Conservation (phyloP, 2,888 invertebrate genomes). For the Archips xylosteana region DNA sequence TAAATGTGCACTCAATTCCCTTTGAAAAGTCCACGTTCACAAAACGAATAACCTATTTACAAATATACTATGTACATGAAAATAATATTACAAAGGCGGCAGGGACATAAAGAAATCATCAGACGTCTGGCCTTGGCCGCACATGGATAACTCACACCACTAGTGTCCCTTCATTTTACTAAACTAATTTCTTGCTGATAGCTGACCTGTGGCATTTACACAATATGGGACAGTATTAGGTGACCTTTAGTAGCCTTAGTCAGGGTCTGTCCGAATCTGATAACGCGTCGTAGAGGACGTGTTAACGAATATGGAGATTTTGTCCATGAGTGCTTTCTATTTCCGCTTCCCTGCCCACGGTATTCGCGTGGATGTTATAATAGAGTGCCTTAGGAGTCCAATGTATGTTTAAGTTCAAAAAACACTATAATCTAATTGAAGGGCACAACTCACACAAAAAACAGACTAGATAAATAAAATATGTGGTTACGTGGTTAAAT, state of each 20-base stretch:
- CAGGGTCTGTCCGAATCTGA: not conserved
- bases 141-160: not conserved
- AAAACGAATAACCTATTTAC: conserved; percentile 21
- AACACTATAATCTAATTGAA: too few relatives aligned
- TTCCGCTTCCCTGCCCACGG: not conserved
- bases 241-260: conserved; percentile 4
- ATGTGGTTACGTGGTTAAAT: too few relatives aligned
- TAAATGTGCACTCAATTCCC: conserved; percentile 27
- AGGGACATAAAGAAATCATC: conserved; percentile 34
- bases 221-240: not conserved
- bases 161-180: not conserved
- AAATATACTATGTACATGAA: conserved; percentile 1
- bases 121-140: not conserved
- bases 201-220: not conserved
- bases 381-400: not conserved
- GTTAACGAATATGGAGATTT: not conserved
- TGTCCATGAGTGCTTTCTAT: not conserved
- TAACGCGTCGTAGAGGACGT: not conserved
- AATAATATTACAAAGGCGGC: conserved; percentile 25
- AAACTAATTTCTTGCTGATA: not conserved
- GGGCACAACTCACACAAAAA: too few relatives aligned
- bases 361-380: not conserved
- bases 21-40: conserved; percentile 11
- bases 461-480: too few relatives aligned
- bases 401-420: too few relatives aligned